Percentiles rank a stretch among this genome's conserved stretches.
These are phyloP conservation scores for Spodoptera litura DNA, from an alignment of 1,140 invertebrate species.

Conservation along the genomic window DNA sequence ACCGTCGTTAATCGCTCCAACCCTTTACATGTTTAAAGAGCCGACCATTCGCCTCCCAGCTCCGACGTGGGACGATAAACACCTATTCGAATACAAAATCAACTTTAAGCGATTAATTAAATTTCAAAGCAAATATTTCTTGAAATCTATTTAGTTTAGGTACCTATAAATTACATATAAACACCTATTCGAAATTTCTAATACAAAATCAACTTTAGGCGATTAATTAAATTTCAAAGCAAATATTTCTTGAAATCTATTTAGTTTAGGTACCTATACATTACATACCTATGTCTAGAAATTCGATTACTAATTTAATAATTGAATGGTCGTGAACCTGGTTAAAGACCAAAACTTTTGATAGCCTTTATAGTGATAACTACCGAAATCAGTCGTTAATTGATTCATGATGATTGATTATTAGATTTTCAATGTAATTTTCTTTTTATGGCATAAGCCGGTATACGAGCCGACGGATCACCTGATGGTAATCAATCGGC, in stretches of 20 bases:
- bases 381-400: too few species aligned
- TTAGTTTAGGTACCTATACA: background rate
- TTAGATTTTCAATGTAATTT: too few species aligned
- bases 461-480: too few species aligned
- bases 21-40: constrained; percentile 30
- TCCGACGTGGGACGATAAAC: constrained; percentile 9
- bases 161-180: too few species aligned
- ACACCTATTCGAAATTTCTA: constrained; percentile 29
- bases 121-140: background rate
- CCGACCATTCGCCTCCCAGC: background rate
- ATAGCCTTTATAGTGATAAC: too few species aligned
- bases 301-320: too few species aligned
- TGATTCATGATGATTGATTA: too few species aligned
- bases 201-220: background rate
- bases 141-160: background rate
- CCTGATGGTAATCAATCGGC: too few species aligned
- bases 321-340: too few species aligned
- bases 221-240: background rate
- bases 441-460: too few species aligned
- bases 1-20: constrained; percentile 11
- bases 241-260: background rate
- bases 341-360: too few species aligned
- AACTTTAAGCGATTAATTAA: background rate
- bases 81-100: constrained; percentile 16
- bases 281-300: too few species aligned